phyloP scores from a whole-genome alignment of 2,888 invertebrate species.

The Barypeithes pellucidus region DNA sequence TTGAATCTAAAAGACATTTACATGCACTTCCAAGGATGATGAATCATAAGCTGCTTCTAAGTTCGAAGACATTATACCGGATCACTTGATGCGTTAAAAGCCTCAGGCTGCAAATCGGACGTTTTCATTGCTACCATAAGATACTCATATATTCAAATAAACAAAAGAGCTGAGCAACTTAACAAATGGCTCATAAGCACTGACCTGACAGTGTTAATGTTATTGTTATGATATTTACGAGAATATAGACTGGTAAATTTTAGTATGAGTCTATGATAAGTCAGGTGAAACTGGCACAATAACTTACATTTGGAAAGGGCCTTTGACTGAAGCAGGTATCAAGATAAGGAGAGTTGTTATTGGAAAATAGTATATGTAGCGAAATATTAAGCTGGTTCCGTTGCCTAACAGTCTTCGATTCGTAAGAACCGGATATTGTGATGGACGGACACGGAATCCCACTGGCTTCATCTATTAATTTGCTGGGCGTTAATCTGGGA shows the following conservation, averaged over 20 bases:
- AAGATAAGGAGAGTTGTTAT: slow-evolving; percentile 36
- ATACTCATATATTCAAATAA: slow-evolving; percentile 32
- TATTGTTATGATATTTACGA: slow-evolving; percentile 51
- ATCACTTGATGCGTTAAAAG: not conserved
- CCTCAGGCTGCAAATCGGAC: slow-evolving; percentile 11
- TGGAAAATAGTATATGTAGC: slow-evolving; percentile 16
- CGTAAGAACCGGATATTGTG: no score
- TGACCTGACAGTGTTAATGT: slow-evolving; percentile 48
- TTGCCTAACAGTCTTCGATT: no score
- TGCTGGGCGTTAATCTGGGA: no score
- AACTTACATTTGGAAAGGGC: slow-evolving; percentile 42
- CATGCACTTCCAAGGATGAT: not conserved
- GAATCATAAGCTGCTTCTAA: slow-evolving; percentile 12
- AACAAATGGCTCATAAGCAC: slow-evolving; percentile 47
- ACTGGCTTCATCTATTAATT: no score
- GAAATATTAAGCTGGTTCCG: no score
- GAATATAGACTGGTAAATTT: slow-evolving; percentile 42
- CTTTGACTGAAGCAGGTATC: slow-evolving; percentile 42
- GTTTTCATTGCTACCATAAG: slow-evolving; percentile 33
- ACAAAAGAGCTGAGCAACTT: slow-evolving; percentile 39
- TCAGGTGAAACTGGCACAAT: slow-evolving; percentile 38
- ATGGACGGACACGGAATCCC: no score
- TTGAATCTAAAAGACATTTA: slow-evolving; percentile 1
- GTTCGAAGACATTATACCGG: not conserved
- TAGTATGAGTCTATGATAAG: slow-evolving; percentile 38